Evolutionary conservation across 2,797 vertebrate genomes (phyloP).

Genomic region (Catharus ustulatus): DNA sequence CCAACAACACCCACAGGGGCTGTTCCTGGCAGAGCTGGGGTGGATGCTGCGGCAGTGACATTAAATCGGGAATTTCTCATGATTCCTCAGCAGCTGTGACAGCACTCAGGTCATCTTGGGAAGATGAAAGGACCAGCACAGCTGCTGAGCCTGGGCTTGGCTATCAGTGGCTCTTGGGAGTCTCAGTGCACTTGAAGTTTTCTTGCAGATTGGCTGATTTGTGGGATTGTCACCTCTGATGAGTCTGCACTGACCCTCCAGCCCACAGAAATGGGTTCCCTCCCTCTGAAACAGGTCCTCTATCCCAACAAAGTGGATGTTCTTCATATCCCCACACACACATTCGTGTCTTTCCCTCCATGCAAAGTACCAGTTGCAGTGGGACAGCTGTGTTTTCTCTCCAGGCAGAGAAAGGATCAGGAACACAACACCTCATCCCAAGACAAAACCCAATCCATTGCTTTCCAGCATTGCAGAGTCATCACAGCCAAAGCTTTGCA

Average conservation of each 20-base stretch:
- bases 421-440: background rate
- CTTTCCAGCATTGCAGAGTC: background rate
- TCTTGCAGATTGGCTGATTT: background rate
- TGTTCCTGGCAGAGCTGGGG: background rate
- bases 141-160: background rate
- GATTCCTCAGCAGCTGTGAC: background rate
- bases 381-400: background rate
- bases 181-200: background rate
- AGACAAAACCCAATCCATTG: background rate
- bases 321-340: accelerated
- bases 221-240: background rate
- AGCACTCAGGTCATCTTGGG: accelerated
- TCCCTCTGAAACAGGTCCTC: too few relatives aligned
- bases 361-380: background rate
- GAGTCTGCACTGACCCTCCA: background rate
- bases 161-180: background rate
- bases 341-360: background rate
- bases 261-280: background rate
- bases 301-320: background rate
- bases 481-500: accelerated
- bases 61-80: background rate
- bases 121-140: background rate
- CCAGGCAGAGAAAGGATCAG: background rate
- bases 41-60: background rate
- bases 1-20: background rate